A percentile compares a stretch with the other conserved stretches of the same genome.
phyloP scores from a whole-genome alignment of 2,113 vertebrate species.

The Muntiacus reevesi region DNA sequence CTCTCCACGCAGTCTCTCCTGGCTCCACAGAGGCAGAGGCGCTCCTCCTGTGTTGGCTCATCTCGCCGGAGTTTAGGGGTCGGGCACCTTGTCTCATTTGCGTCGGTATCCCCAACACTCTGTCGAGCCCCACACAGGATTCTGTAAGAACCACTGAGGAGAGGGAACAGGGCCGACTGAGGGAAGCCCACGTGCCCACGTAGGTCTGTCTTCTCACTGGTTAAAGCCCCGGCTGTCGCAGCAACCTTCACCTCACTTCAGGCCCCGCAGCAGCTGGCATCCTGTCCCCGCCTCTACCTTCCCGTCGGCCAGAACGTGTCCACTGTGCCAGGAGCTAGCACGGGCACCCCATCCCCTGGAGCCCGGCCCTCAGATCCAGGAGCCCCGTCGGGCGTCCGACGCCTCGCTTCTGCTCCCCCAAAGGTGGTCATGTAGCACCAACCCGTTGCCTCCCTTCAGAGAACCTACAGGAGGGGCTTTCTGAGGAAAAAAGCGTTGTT shows the following conservation, averaged over 20 bases:
- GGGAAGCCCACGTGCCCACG: neutral
- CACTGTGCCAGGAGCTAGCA: neutral
- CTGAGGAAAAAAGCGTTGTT: neutral
- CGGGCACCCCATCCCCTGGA: fast-evolving
- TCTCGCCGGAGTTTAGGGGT: fast-evolving
- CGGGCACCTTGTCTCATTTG: neutral
- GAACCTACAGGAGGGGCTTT: neutral
- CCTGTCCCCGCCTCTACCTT: neutral
- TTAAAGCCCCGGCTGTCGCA: fast-evolving
- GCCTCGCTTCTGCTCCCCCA: neutral
- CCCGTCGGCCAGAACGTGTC: neutral
- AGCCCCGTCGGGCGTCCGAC: neutral
- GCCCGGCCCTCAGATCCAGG: neutral
- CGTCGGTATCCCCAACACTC: too few species aligned
- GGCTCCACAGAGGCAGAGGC: neutral
- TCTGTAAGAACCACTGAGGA: neutral
- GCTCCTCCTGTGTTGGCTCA: neutral
- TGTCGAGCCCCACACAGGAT: neutral
- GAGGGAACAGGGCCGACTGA: neutral
- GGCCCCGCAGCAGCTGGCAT: neutral
- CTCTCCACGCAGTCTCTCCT: neutral
- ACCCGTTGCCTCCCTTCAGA: neutral
- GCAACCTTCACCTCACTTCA: neutral
- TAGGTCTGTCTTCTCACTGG: too few species aligned
- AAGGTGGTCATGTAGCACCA: neutral